Percentiles rank a stretch among this genome's conserved stretches.
Conservation (phyloP, 2,113 vertebrate species). For the Tauraco erythrolophus region DNA sequence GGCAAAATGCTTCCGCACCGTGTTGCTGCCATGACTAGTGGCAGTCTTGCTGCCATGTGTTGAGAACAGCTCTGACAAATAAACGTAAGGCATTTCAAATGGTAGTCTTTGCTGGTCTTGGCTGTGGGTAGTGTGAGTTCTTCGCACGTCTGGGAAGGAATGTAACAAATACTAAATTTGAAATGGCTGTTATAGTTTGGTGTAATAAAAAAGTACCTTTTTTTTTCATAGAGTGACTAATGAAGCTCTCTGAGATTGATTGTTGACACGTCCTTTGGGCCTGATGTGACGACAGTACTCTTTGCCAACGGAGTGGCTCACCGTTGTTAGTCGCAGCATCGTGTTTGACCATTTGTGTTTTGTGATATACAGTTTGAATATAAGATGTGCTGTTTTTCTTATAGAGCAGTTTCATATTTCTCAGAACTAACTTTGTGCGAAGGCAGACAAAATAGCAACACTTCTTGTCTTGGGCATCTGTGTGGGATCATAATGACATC, state of each 20-base stretch:
- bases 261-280: neutral
- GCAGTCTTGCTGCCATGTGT: neutral
- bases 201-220: neutral
- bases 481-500: neutral
- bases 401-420: neutral
- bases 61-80: neutral
- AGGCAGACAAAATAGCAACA: neutral
- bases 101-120: neutral
- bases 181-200: neutral
- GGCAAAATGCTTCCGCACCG: neutral
- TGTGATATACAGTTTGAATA: neutral
- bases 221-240: neutral
- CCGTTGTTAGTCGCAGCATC: neutral
- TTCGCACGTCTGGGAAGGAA: neutral
- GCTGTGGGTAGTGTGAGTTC: neutral
- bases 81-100: neutral
- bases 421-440: neutral
- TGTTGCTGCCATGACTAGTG: neutral
- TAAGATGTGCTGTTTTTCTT: neutral
- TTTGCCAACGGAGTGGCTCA: neutral
- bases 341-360: neutral
- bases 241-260: neutral
- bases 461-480: neutral
- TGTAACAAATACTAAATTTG: neutral
- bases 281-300: neutral